Conservation (phyloP, 1,140 invertebrate genomes). For the Aphelinus certus region DNA sequence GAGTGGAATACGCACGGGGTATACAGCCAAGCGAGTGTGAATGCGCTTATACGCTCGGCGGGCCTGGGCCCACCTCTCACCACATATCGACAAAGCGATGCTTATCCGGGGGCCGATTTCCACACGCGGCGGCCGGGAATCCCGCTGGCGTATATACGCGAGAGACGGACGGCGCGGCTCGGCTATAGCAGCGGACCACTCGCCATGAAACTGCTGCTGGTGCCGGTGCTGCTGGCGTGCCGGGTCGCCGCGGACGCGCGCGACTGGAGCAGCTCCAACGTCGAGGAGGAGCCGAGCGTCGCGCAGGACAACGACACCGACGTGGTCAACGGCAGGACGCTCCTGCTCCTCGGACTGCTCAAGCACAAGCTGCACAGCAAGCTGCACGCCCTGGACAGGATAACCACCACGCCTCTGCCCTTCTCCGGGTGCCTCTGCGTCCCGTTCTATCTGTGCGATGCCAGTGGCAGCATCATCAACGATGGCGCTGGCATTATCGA, state of each 20-base stretch:
- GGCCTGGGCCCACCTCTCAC: too few species aligned
- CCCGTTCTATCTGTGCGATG: conserved; percentile 68
- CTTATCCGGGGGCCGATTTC: background rate
- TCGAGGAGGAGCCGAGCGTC: background rate
- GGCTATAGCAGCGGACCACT: background rate
- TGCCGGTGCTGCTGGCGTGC: background rate
- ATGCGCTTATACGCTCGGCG: too few species aligned
- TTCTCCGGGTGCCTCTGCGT: conserved; percentile 60
- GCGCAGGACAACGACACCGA: background rate
- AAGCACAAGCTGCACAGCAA: conserved; percentile 50
- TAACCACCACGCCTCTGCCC: conserved; percentile 29
- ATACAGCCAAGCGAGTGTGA: too few species aligned
- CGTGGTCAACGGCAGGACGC: conserved; percentile 19
- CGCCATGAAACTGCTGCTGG: background rate
- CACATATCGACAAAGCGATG: background rate
- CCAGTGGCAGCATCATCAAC: conserved; percentile 64
- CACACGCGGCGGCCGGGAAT: background rate
- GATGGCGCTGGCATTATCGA: conserved; percentile 52
- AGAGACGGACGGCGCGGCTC: background rate
- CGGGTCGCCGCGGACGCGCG: background rate
- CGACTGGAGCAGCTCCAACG: background rate
- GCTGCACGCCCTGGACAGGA: conserved; percentile 45
- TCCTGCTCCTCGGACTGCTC: conserved; percentile 48
- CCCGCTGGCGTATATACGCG: background rate
- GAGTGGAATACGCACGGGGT: too few species aligned